phyloP scores from a whole-genome alignment of 2,888 invertebrate species.

The Eremobia ochroleuca region DNA sequence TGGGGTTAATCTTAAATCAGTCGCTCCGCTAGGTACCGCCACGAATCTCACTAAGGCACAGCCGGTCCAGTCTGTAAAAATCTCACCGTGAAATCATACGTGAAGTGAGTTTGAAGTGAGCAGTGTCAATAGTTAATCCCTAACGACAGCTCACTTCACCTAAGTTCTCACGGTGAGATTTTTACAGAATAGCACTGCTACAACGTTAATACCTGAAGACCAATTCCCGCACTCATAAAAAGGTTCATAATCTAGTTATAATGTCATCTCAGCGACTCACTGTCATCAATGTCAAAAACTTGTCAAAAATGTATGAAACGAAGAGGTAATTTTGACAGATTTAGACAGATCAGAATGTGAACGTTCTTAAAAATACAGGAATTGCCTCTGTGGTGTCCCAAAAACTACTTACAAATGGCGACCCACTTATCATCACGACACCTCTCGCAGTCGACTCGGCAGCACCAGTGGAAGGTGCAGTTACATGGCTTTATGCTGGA shows the following conservation, averaged over 20 bases:
- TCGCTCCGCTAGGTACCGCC: not conserved
- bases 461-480: constrained; percentile 98
- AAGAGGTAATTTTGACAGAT: not conserved
- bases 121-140: too few species aligned
- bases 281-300: not conserved
- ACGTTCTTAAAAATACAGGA: not conserved
- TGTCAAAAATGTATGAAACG: not conserved
- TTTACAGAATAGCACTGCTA: too few species aligned
- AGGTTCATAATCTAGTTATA: not conserved
- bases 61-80: too few species aligned
- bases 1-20: not conserved
- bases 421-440: constrained; percentile 97
- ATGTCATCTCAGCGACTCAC: not conserved
- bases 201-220: not conserved
- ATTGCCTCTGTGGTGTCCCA: not conserved
- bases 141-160: too few species aligned
- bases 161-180: too few species aligned
- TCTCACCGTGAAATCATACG: too few species aligned
- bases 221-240: not conserved
- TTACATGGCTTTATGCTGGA: constrained; percentile 95
- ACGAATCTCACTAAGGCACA: too few species aligned
- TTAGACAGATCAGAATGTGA: not conserved
- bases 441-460: constrained; percentile 96
- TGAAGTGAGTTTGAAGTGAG: too few species aligned
- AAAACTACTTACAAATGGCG: constrained; percentile 96